Evolutionary conservation across 2,888 invertebrate species (phyloP), one percentile per base, ranked within the genome.

Genomic region (Teleiodes luculella): DNA sequence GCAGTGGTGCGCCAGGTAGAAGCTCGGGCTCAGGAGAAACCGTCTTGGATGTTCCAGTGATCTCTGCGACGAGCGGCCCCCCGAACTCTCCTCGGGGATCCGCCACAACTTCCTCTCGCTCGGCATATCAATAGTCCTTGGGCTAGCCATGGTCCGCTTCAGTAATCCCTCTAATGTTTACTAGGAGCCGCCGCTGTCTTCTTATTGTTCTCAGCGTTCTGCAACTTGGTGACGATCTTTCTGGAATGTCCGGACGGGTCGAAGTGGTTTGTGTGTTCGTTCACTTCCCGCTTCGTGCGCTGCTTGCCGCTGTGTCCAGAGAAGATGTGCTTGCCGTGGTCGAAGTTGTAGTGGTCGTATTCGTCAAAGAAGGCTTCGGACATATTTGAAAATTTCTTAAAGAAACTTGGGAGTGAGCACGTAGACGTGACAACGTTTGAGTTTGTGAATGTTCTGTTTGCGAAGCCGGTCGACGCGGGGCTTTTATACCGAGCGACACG

Each of bases 321-420:
- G 83, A 94, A 94, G 61, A 97, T 93, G 80, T 95, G 94, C 86
- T 97, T 97, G 83, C 97, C 97, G 91, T 95, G 94, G 70, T 96
- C 96, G 85, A 95, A 97, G 87, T 97, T 97, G 92, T 96, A 98
- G 78, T 97, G 95, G 78, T 98, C 98, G 92, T 96, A 97, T 78
- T 96, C 94, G 89, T 98, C 97, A 80, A 95, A 94, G 89, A 95
- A 93, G 70, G 91, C 91, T 86, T 95, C 95, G 74, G 96, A 95
- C 96, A 96, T 96, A 79, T 85, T 92, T 86, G 68, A 63, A 64
- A 73, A 70, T 43, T 77, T 70, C 57, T 60, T 64, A 66, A 70
- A 62, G 30, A 30, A 41, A 74, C 73, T 69, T 65, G 64, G 62
- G 70, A 68, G 66, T n/a, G 66, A 66, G 66, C 73, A n/a, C 64